phyloP scores from a whole-genome alignment of 1,140 invertebrate genomes.

The Telenomus remus region DNA sequence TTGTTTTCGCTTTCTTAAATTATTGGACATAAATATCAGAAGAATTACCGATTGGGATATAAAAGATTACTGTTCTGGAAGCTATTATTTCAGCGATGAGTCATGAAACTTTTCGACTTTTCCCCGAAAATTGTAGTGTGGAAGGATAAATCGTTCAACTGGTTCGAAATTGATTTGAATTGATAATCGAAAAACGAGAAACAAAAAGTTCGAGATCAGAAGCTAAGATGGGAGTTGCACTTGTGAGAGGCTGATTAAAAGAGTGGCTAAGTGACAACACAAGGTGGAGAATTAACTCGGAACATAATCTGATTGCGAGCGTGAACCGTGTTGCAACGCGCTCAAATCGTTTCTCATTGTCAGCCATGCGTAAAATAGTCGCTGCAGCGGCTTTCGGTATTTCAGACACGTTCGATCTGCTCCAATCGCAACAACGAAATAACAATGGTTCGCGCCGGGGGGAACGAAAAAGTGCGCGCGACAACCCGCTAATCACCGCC shows the following conservation, averaged over 20 bases:
- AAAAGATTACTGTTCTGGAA: too few relatives aligned
- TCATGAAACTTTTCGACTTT: too few relatives aligned
- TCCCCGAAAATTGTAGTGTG: too few relatives aligned
- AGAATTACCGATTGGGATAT: too few relatives aligned
- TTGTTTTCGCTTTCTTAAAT: too few relatives aligned
- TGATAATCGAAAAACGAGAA: too few relatives aligned
- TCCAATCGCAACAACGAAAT: slow-evolving; percentile 12
- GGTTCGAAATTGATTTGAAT: too few relatives aligned
- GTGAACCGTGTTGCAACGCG: slow-evolving; percentile 10
- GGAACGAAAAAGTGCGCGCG: slow-evolving; percentile 1
- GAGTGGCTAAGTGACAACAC: slow-evolving; percentile 4
- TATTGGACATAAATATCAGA: too few relatives aligned
- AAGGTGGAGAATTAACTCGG: slow-evolving; percentile 1
- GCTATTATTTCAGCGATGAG: too few relatives aligned
- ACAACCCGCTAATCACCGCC: slow-evolving; percentile 5
- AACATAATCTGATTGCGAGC: slow-evolving; percentile 7
- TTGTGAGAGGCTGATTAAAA: not conserved
- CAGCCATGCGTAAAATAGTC: slow-evolving; percentile 23
- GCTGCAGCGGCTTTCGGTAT: slow-evolving; percentile 1
- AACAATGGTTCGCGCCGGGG: not conserved
- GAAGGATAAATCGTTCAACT: too few relatives aligned
- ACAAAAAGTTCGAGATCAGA: too few relatives aligned
- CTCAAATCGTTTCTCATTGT: slow-evolving; percentile 11
- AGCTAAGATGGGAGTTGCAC: not conserved
- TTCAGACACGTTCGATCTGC: slow-evolving; percentile 9